phyloP scores from a whole-genome alignment of 2,888 invertebrate genomes.

The Xestia c-nigrum region DNA sequence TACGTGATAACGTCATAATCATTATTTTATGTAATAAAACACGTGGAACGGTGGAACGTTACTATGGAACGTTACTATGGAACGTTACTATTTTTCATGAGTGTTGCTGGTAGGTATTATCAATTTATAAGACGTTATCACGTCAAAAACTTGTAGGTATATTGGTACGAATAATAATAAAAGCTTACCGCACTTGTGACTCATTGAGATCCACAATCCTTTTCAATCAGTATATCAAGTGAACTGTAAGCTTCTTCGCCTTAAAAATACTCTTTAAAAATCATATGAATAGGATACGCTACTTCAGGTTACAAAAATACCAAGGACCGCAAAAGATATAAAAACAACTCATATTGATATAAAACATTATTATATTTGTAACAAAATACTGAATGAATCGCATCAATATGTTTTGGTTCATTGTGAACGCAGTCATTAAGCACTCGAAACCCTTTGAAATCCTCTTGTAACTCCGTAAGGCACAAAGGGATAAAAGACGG shows the following conservation, averaged over 20 bases:
- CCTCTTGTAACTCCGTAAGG: slow-evolving; percentile 63
- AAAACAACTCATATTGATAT: slow-evolving; percentile 65
- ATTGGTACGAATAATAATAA: slow-evolving; percentile 1
- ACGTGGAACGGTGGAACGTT: too few relatives aligned
- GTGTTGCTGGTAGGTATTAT: too few relatives aligned
- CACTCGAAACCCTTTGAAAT: slow-evolving; percentile 80
- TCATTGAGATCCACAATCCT: slow-evolving; percentile 39
- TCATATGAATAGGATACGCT: slow-evolving; percentile 59
- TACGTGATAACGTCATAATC: too few relatives aligned
- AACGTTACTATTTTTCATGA: too few relatives aligned
- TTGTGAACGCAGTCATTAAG: slow-evolving; percentile 79
- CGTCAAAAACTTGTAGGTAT: too few relatives aligned
- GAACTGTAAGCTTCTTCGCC: slow-evolving; percentile 34
- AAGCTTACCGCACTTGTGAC: slow-evolving; percentile 25
- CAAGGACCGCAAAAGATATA: slow-evolving; percentile 57
- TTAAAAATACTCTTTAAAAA: slow-evolving; percentile 39
- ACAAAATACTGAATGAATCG: slow-evolving; percentile 68
- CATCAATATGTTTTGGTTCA: slow-evolving; percentile 67
- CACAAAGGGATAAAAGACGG: slow-evolving; percentile 75
- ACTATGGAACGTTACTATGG: too few relatives aligned
- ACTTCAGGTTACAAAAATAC: slow-evolving; percentile 61
- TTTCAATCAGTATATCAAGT: slow-evolving; percentile 48
- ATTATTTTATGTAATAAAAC: too few relatives aligned
- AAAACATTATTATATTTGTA: slow-evolving; percentile 68
- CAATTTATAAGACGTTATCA: too few relatives aligned